Conservation (phyloP, 2,113 vertebrate species). For the Pangasianodon hypophthalmus region DNA sequence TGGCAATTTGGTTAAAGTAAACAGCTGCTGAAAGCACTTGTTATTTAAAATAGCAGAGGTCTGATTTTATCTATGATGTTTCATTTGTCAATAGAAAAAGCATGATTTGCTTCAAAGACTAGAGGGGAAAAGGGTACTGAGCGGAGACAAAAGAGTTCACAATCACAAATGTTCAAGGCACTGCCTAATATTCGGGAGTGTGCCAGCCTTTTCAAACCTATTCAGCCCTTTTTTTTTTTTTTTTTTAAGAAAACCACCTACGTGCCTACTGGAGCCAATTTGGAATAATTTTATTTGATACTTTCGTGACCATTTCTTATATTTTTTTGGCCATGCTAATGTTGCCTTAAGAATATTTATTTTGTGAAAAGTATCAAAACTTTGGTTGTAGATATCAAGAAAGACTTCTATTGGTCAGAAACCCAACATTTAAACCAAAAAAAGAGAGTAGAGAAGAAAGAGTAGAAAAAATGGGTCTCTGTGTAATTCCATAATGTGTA, state of each 20-base stretch:
- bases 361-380: not conserved
- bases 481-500: not conserved
- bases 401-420: not conserved
- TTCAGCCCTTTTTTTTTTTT: not conserved
- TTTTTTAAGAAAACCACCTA: not conserved
- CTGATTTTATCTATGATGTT: conserved; percentile 14
- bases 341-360: not conserved
- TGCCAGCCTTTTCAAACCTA: not conserved
- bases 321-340: not conserved
- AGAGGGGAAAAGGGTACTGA: not conserved
- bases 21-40: conserved; percentile 21
- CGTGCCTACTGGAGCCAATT: not conserved
- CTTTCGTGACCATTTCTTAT: not conserved
- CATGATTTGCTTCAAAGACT: not conserved
- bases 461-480: not conserved
- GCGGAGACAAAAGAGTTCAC: not conserved
- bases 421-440: not conserved
- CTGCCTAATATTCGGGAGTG: not conserved
- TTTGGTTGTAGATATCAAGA: not conserved
- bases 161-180: not conserved
- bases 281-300: not conserved
- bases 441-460: not conserved
- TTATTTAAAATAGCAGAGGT: conserved; percentile 1
- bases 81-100: conserved; percentile 20
- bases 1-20: conserved; percentile 37